Evolutionary conservation across 2,888 invertebrate species (phyloP).

Genomic region (Amiota mariae): DNA sequence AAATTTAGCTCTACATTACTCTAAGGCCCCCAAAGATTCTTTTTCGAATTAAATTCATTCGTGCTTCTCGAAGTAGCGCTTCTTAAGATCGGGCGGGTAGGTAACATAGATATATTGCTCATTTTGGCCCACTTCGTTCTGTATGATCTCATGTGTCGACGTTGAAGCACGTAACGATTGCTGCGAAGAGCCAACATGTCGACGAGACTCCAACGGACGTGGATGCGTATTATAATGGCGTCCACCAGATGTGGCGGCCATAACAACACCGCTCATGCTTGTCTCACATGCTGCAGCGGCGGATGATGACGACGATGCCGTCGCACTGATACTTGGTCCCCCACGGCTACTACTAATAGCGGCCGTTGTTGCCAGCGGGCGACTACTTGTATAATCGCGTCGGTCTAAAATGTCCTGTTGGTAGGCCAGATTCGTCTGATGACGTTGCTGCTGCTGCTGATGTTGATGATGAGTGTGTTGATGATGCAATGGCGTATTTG

Average conservation of each 20-base stretch:
- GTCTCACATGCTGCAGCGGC: constrained; percentile 23
- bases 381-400: constrained; percentile 71
- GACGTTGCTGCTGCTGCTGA: constrained; percentile 33
- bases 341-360: constrained; percentile 52
- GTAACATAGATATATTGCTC: constrained; percentile 91
- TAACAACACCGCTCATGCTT: constrained; percentile 32
- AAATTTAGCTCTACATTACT: not conserved
- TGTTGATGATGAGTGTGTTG: constrained; percentile 20
- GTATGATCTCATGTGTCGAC: constrained; percentile 72
- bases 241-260: constrained; percentile 35
- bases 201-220: constrained; percentile 62
- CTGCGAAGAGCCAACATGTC: constrained; percentile 67
- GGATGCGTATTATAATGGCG: constrained; percentile 69
- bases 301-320: constrained; percentile 40
- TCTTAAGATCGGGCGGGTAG: constrained; percentile 89
- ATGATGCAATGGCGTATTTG: constrained; percentile 63
- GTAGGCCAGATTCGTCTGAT: constrained; percentile 68
- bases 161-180: constrained; percentile 69
- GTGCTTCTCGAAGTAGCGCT: constrained; percentile 81
- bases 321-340: constrained; percentile 47
- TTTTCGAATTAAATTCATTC: constrained; percentile 50
- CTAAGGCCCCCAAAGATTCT: not conserved
- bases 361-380: constrained; percentile 60
- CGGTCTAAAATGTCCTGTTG: constrained; percentile 73
- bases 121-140: constrained; percentile 77